Evolutionary conservation across 1,140 invertebrate genomes (phyloP).

Genomic region (Ctenoplectra terminalis): DNA sequence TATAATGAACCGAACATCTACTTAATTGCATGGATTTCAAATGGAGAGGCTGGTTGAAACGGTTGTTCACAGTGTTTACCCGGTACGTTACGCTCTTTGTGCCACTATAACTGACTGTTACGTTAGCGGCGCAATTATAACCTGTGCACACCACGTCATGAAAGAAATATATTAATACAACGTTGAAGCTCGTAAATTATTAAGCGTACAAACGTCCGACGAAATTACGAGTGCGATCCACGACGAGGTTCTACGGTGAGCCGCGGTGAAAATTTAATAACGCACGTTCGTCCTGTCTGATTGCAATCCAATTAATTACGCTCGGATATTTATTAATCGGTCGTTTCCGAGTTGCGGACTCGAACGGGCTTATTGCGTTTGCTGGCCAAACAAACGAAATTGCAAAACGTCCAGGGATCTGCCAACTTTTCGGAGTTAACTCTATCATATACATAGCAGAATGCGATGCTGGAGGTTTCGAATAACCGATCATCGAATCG

Average conservation of each 20-base stretch:
- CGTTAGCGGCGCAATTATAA: conserved; percentile 32
- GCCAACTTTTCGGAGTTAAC: conserved; percentile 27
- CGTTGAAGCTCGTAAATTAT: conserved; percentile 59
- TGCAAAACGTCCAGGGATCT: conserved; percentile 22
- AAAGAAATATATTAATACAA: conserved; percentile 56
- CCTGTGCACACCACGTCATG: neutral
- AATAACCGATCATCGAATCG: neutral
- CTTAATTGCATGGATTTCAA: conserved; percentile 21
- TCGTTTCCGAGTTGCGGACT: conserved; percentile 51
- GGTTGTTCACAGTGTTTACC: conserved; percentile 17
- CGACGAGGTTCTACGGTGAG: conserved; percentile 18
- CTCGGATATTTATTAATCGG: conserved; percentile 69
- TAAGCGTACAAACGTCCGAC: conserved; percentile 53
- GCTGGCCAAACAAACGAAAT: conserved; percentile 45
- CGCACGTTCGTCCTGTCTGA: conserved; percentile 57
- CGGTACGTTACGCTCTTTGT: conserved; percentile 18
- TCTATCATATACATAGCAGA: neutral
- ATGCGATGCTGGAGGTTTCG: neutral
- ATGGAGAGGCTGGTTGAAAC: conserved; percentile 3
- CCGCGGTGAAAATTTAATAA: conserved; percentile 66
- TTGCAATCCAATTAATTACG: conserved; percentile 69
- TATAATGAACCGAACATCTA: neutral
- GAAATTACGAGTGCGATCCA: conserved; percentile 49
- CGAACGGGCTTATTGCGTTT: conserved; percentile 33
- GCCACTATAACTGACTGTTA: neutral